These are phyloP conservation scores for Alloscopus bannaensis DNA, from an alignment of 2,888 invertebrate species.

Conservation along the genomic window DNA sequence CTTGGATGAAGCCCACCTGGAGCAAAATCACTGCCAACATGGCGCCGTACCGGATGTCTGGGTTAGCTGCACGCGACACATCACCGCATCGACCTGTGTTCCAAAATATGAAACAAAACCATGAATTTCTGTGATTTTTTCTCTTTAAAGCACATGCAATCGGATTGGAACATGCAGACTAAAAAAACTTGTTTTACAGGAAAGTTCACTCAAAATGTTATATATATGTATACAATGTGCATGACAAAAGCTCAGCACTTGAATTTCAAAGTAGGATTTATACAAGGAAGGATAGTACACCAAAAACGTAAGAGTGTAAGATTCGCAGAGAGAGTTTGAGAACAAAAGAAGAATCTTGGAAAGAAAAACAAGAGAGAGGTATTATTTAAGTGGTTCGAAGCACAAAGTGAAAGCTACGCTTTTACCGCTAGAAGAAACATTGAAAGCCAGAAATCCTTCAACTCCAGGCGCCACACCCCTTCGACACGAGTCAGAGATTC, in stretches of 20 bases:
- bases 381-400: slow-evolving; percentile 5
- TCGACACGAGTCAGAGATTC: slow-evolving; percentile 82
- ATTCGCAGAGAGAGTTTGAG: too few relatives aligned
- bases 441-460: slow-evolving; percentile 81
- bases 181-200: slow-evolving; percentile 37
- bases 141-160: too few relatives aligned
- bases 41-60: slow-evolving; percentile 25
- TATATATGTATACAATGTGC: too few relatives aligned
- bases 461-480: slow-evolving; percentile 78
- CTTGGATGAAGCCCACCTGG: slow-evolving; percentile 37
- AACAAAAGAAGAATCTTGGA: too few relatives aligned
- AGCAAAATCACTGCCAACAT: slow-evolving; percentile 37
- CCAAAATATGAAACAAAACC: slow-evolving; percentile 53
- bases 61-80: slow-evolving; percentile 57
- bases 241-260: neutral
- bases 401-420: slow-evolving; percentile 22
- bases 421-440: slow-evolving; percentile 83
- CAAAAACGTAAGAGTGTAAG: too few relatives aligned
- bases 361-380: neutral
- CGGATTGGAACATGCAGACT: slow-evolving; percentile 10
- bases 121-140: neutral
- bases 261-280: neutral
- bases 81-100: slow-evolving; percentile 56
- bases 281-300: neutral
- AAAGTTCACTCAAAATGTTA: slow-evolving; percentile 56